Base-by-base conservation (phyloP, 2,888 invertebrate genomes). In the Rhingia rostrata region DNA sequence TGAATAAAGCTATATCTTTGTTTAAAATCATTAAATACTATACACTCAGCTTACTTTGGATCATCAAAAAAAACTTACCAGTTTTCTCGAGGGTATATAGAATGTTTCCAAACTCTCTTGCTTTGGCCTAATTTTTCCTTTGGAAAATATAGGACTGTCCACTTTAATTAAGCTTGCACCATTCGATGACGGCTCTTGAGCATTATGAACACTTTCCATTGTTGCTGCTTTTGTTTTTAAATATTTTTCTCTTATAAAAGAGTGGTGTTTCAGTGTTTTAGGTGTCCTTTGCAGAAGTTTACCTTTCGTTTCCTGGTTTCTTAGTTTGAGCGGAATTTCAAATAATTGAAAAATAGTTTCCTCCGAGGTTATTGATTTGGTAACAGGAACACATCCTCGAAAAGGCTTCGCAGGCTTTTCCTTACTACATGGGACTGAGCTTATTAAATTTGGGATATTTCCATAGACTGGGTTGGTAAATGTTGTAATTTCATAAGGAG, bases 51-150 rank as follows among this genome's bases (percentile, higher is more conserved):
- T 22, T 9, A 49, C 2, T 12, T 3, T 6, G 6, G 14, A 1
- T 22, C 22, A 22, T 35, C 7, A 39, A 12, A 14, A 61, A 6
- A 6, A 41, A 80, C 84, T 84, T 6, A 84, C 84, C 67, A 84
- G 51, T 39, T 53, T 75, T n/a, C 66, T 80, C 6, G 84, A 80
- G 6, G 84, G 84, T 12, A 80, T 49, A 56, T 66, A 70, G 30
- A 66, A 84, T 9, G 66, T 66, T n/a, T 80, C 80, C 41, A 61
- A 41, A 66, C 84, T 84, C 6, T 69, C 69, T 2, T 32, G 6
- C 33, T 66, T 70, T 35, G 80, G 80, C 10, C 7, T 7, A 33
- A 60, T 12, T 7, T 14, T 53, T 3, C 22, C 69, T 6, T 54
- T 47, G 5, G 1, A 2, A 7, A 43, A 3, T 4, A 51, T 12